Conservation (phyloP, 2,113 vertebrate genomes). For the Channa maculata region DNA sequence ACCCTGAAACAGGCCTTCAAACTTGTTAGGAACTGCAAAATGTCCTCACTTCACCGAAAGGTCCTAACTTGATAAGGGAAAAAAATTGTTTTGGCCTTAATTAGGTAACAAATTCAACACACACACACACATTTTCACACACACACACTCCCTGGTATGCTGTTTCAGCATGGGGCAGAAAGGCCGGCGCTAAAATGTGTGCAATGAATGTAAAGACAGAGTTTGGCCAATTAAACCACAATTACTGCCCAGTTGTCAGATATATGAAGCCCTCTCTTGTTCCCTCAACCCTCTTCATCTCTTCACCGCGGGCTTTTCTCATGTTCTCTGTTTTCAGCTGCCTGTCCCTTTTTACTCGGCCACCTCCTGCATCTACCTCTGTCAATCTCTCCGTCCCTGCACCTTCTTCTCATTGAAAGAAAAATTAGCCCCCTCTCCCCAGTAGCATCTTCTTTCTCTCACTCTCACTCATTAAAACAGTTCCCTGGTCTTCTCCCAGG, state of each 20-base stretch:
- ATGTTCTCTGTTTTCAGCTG: conserved; percentile 7
- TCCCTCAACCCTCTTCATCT: conserved; percentile 1
- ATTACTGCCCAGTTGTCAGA: conserved; percentile 62
- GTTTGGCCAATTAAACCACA: conserved; percentile 68
- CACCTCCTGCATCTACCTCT: conserved; percentile 20
- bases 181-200: conserved; percentile 21
- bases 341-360: conserved; percentile 18
- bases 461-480: conserved; percentile 78
- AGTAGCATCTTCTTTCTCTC: conserved; percentile 39
- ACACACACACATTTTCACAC: conserved; percentile 12
- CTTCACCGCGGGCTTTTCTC: conserved; percentile 1
- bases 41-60: too few species aligned
- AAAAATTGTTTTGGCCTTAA: too few species aligned
- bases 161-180: conserved; percentile 47
- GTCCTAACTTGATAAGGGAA: too few species aligned
- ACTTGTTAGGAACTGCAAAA: too few species aligned
- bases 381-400: conserved; percentile 21
- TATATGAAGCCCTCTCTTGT: background rate
- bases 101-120: background rate
- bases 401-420: conserved; percentile 54
- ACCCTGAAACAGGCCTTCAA: too few species aligned
- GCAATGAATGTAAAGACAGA: conserved; percentile 62
- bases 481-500: conserved; percentile 60
- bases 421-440: conserved; percentile 44
- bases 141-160: conserved; percentile 9